Base-by-base conservation (phyloP, 2,113 vertebrate genomes). In the Microcebus tavaratra region DNA sequence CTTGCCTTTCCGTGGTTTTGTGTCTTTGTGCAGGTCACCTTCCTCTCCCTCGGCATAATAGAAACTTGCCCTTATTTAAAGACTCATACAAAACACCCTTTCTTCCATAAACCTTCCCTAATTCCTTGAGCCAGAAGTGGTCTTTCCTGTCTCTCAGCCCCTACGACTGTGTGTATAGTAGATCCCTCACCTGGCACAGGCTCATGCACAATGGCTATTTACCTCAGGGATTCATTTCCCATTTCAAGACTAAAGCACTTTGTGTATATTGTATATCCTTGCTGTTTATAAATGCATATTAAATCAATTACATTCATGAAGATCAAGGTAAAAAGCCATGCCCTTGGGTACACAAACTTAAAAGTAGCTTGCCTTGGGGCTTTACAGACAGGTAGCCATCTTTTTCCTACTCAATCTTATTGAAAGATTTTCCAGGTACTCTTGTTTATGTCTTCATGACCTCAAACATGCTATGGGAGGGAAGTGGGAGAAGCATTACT, bases 31-130 rank as follows among this genome's bases (percentile, higher is more conserved):
- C 25, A 91, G 31, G 39, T 25, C 39, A 36, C 27, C 27, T 90
- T n/a, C 61, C 11, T 25, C n/a, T 96, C 45, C n/a, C 65, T n/a
- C 21, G 53, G 17, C 65, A 39, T 92, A 88, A 45, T 0, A 86
- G 72, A 67, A 78, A 8, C 25, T 11, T 84, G 10, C 34, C 6
- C n/a, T 93, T 94, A 75, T 93, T 91, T 95, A 48, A 92, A 95
- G 39, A 90, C 31, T 68, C 48, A 39, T n/a, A 86, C 1, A 63
- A 76, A 89, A 65, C 6, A 86, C 17, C 6, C 15, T 90, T 89
- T 81, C 59, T 70, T 73, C 57, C 42, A 75, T 36, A 82, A 73
- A 13, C 34, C 34, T 90, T 90, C 57, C 57, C 34, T 68, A 39
- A 34, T 59, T 39, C 70, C 36, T 68, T 53, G 29, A 76, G 50